These are phyloP conservation scores for Lycophotia porphyrea DNA, from an alignment of 2,888 invertebrate species.

Conservation along the genomic window DNA sequence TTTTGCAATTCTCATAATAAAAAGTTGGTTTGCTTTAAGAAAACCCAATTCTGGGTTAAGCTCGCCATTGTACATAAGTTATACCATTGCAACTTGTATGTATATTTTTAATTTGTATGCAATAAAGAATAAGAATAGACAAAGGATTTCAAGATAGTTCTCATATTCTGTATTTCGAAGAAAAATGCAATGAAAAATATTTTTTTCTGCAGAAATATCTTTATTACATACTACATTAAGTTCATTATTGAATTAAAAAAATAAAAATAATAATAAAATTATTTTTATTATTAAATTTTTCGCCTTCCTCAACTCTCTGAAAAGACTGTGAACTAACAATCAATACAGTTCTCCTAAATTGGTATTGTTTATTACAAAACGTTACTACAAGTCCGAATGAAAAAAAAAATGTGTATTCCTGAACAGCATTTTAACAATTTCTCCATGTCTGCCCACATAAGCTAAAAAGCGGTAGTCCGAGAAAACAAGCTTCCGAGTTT, in stretches of 20 bases:
- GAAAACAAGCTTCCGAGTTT: not conserved
- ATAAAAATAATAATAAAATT: no score
- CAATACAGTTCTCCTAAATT: not conserved
- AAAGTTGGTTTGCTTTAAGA: no score
- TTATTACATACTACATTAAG: no score
- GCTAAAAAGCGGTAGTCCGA: not conserved
- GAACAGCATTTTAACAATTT: slow-evolving; percentile 41
- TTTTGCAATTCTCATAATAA: no score
- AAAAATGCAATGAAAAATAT: not conserved
- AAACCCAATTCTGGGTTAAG: no score
- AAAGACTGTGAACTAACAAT: not conserved
- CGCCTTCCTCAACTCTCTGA: not conserved
- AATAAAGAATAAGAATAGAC: not conserved
- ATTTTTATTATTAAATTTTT: no score
- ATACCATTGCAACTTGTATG: no score
- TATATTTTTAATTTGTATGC: no score
- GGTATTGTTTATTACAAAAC: slow-evolving; percentile 1
- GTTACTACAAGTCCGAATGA: not conserved
- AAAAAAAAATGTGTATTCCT: slow-evolving; percentile 16
- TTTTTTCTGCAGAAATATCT: not conserved
- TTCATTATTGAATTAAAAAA: no score
- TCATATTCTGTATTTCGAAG: not conserved
- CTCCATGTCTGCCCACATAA: slow-evolving; percentile 8
- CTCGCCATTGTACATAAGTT: no score
- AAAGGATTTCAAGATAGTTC: not conserved